A percentile compares a stretch with the other conserved stretches of the same genome.
phyloP scores from a whole-genome alignment of 2,797 vertebrate genomes.

The Otolemur crassicaudatus region DNA sequence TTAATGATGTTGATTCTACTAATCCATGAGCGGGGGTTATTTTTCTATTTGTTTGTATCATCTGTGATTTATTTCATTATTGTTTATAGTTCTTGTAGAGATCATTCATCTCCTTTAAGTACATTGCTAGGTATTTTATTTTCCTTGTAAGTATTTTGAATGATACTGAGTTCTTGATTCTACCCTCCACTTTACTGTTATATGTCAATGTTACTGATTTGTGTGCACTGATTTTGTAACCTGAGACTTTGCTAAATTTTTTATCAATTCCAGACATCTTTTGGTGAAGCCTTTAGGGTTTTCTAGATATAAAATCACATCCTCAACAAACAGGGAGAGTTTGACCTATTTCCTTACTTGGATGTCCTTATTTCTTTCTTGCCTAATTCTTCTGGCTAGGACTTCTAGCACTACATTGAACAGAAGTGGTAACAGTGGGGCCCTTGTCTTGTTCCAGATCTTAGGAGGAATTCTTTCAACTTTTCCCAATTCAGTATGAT shows the following conservation, averaged over 20 bases:
- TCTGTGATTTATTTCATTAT: neutral
- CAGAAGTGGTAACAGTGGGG: neutral
- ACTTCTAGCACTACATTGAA: neutral
- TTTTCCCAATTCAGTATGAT: neutral
- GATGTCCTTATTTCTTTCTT: neutral
- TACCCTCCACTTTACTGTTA: neutral
- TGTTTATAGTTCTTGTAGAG: neutral
- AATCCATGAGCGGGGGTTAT: neutral
- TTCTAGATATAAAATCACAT: neutral
- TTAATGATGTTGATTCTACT: neutral
- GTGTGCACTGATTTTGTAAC: neutral
- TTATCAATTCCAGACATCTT: neutral
- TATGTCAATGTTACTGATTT: neutral
- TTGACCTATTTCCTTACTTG: neutral
- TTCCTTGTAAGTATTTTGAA: neutral
- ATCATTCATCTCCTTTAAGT: neutral
- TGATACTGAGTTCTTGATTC: neutral
- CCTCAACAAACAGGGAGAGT: neutral
- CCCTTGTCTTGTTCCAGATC: neutral
- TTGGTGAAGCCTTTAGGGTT: neutral
- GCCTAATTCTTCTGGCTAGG: neutral
- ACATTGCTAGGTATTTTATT: neutral
- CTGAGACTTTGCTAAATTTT: neutral
- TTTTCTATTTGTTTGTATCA: neutral
- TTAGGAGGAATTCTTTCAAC: neutral